Conservation (phyloP, 2,888 invertebrate genomes). For the Polietes domitor region DNA sequence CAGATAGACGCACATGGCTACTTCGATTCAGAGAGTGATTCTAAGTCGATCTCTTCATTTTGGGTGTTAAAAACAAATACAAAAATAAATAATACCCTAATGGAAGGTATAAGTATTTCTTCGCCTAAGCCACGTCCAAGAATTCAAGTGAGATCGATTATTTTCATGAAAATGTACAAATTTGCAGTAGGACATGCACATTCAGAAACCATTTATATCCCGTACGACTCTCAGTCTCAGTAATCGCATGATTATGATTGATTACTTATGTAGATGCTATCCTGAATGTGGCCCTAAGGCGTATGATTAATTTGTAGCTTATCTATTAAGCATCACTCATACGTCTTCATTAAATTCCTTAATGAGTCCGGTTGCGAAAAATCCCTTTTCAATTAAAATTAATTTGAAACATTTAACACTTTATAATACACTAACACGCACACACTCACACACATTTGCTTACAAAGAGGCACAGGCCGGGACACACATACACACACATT, state of each 20-base stretch:
- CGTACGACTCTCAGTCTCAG: no score
- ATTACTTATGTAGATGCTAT: background rate
- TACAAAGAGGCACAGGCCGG: background rate
- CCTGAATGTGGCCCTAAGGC: slow-evolving; percentile 6
- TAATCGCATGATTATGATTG: background rate
- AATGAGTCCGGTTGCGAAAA: slow-evolving; percentile 49
- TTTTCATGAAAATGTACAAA: no score
- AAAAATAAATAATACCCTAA: no score
- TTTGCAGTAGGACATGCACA: no score
- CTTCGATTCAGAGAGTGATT: no score
- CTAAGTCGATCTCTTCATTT: no score
- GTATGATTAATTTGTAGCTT: slow-evolving; percentile 31
- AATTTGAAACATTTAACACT: slow-evolving; percentile 58
- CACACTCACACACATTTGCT: slow-evolving; percentile 6
- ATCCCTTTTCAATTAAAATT: slow-evolving; percentile 62
- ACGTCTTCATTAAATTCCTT: slow-evolving; percentile 32
- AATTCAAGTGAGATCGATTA: no score
- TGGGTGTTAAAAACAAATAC: no score
- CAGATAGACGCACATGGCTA: no score
- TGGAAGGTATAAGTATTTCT: no score
- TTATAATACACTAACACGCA: slow-evolving; percentile 36
- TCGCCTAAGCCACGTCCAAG: no score
- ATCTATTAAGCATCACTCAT: slow-evolving; percentile 25
- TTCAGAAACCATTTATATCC: no score
- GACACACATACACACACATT: slow-evolving; percentile 33